Evolutionary conservation across 2,113 vertebrate species (phyloP).

Genomic region (Oncorhynchus masou): DNA sequence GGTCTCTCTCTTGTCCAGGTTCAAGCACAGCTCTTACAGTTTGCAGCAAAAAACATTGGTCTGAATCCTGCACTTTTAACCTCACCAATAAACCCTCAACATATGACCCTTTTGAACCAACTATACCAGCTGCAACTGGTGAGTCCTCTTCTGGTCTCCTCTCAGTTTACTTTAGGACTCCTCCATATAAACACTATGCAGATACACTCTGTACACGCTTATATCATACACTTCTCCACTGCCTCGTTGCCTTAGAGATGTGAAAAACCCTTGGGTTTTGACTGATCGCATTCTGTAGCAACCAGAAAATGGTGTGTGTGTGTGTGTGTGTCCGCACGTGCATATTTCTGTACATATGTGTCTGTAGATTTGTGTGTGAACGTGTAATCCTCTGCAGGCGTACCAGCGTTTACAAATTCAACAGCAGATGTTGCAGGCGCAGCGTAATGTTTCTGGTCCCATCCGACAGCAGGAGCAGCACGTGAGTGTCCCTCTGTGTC

Average conservation of each 20-base stretch:
- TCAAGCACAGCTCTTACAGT: slow-evolving; percentile 99
- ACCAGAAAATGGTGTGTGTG: too few species aligned
- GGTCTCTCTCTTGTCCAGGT: slow-evolving; percentile 77
- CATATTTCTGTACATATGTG: neutral
- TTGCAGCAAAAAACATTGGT: slow-evolving; percentile 99
- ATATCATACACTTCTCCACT: neutral
- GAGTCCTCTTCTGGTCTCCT: slow-evolving; percentile 59
- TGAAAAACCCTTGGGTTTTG: too few species aligned
- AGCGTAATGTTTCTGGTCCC: slow-evolving; percentile 97
- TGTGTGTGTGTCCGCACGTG: too few species aligned
- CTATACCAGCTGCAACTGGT: slow-evolving; percentile 99
- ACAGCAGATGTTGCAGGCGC: slow-evolving; percentile 99
- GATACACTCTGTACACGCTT: neutral
- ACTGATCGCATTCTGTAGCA: too few species aligned
- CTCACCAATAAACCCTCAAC: slow-evolving; percentile 99
- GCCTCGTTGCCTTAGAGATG: neutral
- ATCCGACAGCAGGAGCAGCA: slow-evolving; percentile 99
- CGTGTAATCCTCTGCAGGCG: slow-evolving; percentile 69
- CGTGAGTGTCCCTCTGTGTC: slow-evolving; percentile 73
- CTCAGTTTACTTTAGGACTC: too few species aligned
- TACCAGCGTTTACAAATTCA: slow-evolving; percentile 99
- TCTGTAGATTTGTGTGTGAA: neutral
- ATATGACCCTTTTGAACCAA: slow-evolving; percentile 99
- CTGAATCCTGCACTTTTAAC: slow-evolving; percentile 99
- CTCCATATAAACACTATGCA: neutral